A percentile compares a stretch with the other conserved stretches of the same genome.
phyloP scores from a whole-genome alignment of 2,888 invertebrate species.

The Leucophenga montana region DNA sequence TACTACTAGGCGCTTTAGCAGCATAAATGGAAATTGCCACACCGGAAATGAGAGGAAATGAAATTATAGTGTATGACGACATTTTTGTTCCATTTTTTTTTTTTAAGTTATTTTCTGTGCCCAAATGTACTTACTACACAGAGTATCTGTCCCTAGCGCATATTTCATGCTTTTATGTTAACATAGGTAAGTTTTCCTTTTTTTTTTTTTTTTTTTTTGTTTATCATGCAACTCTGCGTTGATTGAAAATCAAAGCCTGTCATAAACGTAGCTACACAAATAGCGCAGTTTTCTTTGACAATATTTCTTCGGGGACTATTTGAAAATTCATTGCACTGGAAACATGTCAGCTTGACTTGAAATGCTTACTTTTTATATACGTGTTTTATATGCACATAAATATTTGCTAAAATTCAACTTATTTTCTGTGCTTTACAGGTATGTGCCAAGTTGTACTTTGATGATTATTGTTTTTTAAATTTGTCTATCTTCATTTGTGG shows the following conservation, averaged over 20 bases:
- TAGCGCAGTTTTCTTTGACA: not conserved
- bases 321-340: not conserved
- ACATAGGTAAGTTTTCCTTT: slow-evolving; percentile 14
- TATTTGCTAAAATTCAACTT: not conserved
- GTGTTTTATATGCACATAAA: no score
- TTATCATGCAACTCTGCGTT: not conserved
- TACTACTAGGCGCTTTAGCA: slow-evolving; percentile 28
- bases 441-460: slow-evolving; percentile 5
- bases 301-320: not conserved
- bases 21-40: slow-evolving; percentile 33
- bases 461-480: no score
- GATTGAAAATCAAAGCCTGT: slow-evolving; percentile 21
- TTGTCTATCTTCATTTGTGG: no score
- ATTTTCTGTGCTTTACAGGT: slow-evolving; percentile 17
- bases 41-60: slow-evolving; percentile 55
- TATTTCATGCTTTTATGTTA: not conserved
- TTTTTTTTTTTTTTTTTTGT: slow-evolving; percentile 5
- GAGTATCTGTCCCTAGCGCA: no score
- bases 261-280: slow-evolving; percentile 19
- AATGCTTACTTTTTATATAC: slow-evolving; percentile 4
- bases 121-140: not conserved
- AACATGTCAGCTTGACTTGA: not conserved
- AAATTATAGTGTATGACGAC: slow-evolving; percentile 38
- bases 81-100: no score
- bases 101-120: not conserved